These are phyloP conservation scores for Nematostella vectensis DNA, from an alignment of 92 coral and sea anemone genomes.

Conservation along the genomic window DNA sequence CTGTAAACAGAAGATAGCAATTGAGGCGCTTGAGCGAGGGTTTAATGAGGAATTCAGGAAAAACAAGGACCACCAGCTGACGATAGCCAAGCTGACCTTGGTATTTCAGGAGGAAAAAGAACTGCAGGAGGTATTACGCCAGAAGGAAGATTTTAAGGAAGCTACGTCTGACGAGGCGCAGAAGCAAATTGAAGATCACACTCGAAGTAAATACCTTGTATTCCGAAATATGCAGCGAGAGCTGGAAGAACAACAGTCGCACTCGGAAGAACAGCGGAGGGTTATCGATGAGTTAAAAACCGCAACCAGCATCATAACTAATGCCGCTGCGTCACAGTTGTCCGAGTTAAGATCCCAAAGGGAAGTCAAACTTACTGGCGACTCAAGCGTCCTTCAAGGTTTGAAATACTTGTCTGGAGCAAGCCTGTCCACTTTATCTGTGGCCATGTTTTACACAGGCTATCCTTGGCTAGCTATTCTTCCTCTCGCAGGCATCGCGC, in stretches of 20 bases:
- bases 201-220: slow-evolving; percentile 15
- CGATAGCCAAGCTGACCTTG: slow-evolving; percentile 26
- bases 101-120: slow-evolving; percentile 35
- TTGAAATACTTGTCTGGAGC: slow-evolving; percentile 1
- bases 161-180: slow-evolving; percentile 20
- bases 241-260: slow-evolving; percentile 43
- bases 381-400: too few relatives aligned
- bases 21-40: slow-evolving; percentile 53
- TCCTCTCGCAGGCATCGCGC: neutral
- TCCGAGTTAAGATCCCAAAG: slow-evolving; percentile 17
- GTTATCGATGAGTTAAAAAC: slow-evolving; percentile 46
- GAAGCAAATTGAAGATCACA: slow-evolving; percentile 36
- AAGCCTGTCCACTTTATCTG: neutral
- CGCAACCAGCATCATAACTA: slow-evolving; percentile 34
- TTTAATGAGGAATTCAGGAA: slow-evolving; percentile 48
- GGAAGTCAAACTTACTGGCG: neutral
- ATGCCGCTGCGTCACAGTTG: slow-evolving; percentile 17
- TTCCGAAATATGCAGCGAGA: slow-evolving; percentile 46
- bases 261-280: slow-evolving; percentile 38
- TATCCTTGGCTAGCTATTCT: neutral
- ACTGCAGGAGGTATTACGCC: slow-evolving; percentile 20
- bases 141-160: slow-evolving; percentile 16
- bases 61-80: slow-evolving; percentile 42
- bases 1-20: slow-evolving; percentile 51
- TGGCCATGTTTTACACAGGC: neutral